Evolutionary conservation across 2,113 vertebrate genomes (phyloP), one percentile per base, ranked within the genome.

Genomic region (Noturus placidus): DNA sequence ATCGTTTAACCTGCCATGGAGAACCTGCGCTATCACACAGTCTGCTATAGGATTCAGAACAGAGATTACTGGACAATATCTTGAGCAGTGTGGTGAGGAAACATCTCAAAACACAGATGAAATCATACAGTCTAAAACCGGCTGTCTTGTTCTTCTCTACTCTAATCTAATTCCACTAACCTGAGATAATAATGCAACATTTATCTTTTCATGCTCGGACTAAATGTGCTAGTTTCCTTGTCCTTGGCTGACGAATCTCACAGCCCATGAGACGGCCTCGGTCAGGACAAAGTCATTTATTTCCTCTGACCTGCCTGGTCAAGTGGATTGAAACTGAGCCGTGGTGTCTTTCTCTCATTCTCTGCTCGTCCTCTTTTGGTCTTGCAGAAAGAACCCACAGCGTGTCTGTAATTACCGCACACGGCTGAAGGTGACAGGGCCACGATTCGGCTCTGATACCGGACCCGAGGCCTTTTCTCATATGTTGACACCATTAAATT

Each of bases 261-360:
- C 70, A 88, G 93, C 8, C 92, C 93, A 94, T 90, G 91, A 94
- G 95, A 93, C 93, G 94, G 94, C 91, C 91, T 91, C 91, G 89
- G 94, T 94, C 92, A 93, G 94, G 95, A 92, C 93, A 94, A 95
- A 96, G 93, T 94, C 92, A 96, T 96, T 97, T 96, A 95, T 97
- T 97, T 95, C 95, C 92, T 93, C 92, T 96, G 94, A 95, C 94
- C 94, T 87, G 84, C 91, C 89, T 94, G 93, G 94, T 96, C 94
- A 96, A 96, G 93, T 95, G 95, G 95, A 96, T 94, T 93, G 95
- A 95, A 95, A 95, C 95, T 95, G 93, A 96, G 94, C 92, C 91
- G 92, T 92, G 91, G 92, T 93, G 93, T 94, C 91, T 91, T 91
- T 93, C 92, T 93, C 94, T 93, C 93, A 90, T 93, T 95, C 94